A percentile compares a stretch with the other conserved stretches of the same genome.
These are phyloP conservation scores for Catagonus wagneri DNA, from an alignment of 2,113 vertebrate genomes.

Conservation along the genomic window DNA sequence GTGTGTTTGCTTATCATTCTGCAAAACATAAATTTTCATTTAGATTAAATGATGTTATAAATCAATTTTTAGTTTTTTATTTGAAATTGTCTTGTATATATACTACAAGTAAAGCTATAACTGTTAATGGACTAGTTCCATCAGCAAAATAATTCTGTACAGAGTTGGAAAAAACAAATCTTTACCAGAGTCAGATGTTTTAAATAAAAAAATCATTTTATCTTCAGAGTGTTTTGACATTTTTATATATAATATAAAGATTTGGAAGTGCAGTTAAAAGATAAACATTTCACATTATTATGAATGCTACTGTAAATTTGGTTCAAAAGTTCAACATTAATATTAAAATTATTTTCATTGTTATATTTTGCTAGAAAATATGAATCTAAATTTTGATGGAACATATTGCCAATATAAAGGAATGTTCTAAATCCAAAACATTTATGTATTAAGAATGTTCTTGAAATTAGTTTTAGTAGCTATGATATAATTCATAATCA, in stretches of 20 bases:
- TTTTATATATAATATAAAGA: background rate
- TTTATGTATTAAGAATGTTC: background rate
- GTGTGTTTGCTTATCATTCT: background rate
- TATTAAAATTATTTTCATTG: background rate
- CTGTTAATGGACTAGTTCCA: background rate
- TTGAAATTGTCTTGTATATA: background rate
- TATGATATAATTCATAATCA: background rate
- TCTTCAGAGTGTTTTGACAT: background rate
- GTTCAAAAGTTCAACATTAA: background rate
- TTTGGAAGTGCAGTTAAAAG: background rate
- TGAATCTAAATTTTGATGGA: background rate
- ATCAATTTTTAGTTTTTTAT: background rate
- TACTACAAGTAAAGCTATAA: background rate
- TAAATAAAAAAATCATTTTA: background rate
- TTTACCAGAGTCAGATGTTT: background rate
- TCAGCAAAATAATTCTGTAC: background rate
- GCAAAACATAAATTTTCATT: constrained; percentile 15
- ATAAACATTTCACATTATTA: background rate
- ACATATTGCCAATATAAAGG: background rate
- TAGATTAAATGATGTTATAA: background rate
- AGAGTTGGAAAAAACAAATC: background rate
- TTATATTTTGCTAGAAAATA: background rate
- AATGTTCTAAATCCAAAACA: background rate
- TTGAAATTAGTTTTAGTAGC: background rate
- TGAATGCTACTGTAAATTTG: background rate